Evolutionary conservation across 2,888 invertebrate species (phyloP).

Genomic region (Drosophila macrospina): DNA sequence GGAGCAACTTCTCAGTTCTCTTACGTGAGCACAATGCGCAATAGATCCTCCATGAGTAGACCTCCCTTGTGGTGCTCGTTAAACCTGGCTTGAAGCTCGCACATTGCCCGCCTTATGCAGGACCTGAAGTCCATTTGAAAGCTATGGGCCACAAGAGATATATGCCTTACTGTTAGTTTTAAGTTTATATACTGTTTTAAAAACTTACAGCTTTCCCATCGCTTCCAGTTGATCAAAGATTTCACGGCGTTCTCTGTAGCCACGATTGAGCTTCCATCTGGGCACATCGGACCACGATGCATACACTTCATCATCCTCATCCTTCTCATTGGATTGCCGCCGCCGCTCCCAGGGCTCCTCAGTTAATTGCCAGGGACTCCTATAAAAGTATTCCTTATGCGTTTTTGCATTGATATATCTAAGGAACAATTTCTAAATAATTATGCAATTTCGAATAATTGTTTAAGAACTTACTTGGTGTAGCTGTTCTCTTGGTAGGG

Average conservation of each 20-base stretch:
- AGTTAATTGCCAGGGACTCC: slow-evolving; percentile 45
- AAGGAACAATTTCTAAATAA: neutral
- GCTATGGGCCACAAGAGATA: slow-evolving; percentile 26
- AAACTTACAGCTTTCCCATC: slow-evolving; percentile 65
- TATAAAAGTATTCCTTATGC: slow-evolving; percentile 43
- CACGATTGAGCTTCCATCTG: slow-evolving; percentile 61
- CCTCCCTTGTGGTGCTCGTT: slow-evolving; percentile 86
- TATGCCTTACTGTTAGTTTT: too few species aligned
- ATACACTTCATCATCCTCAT: slow-evolving; percentile 38
- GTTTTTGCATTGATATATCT: slow-evolving; percentile 16
- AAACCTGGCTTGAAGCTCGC: slow-evolving; percentile 87
- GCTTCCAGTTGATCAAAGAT: slow-evolving; percentile 70
- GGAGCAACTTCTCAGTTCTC: slow-evolving; percentile 11
- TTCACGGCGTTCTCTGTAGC: slow-evolving; percentile 71
- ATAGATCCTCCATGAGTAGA: slow-evolving; percentile 87
- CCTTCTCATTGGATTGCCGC: neutral
- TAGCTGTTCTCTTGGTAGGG: slow-evolving; percentile 6
- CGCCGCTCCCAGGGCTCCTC: slow-evolving; percentile 3
- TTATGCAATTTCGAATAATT: neutral
- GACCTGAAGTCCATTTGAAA: slow-evolving; percentile 63
- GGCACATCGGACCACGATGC: slow-evolving; percentile 44
- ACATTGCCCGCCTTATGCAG: slow-evolving; percentile 89
- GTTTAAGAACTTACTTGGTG: slow-evolving; percentile 17
- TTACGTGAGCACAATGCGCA: slow-evolving; percentile 88
- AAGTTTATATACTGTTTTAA: neutral